phyloP scores from a whole-genome alignment of 2,113 vertebrate genomes.

The Pseudopipra pipra region DNA sequence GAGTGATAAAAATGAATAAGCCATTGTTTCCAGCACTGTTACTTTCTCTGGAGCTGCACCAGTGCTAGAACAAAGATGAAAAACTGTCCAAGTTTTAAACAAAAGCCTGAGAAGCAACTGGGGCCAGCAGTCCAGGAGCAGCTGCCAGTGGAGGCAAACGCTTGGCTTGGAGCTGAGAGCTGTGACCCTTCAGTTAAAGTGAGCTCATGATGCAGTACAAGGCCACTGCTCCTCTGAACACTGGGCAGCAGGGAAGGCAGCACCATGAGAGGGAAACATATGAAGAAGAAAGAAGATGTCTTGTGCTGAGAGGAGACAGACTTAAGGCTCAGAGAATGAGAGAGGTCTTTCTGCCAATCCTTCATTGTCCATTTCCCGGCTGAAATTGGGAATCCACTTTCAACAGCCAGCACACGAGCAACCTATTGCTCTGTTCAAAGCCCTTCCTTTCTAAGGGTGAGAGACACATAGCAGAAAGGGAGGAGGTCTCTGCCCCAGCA shows the following conservation, averaged over 20 bases:
- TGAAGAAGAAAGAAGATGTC: background rate
- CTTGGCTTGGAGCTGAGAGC: background rate
- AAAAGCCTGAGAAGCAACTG: conserved; percentile 27
- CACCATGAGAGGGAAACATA: background rate
- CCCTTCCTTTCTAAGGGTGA: background rate
- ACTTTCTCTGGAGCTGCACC: conserved; percentile 37
- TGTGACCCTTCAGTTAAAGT: conserved; percentile 6
- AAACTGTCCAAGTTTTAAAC: conserved; percentile 52
- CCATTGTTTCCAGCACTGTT: background rate
- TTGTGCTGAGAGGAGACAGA: background rate
- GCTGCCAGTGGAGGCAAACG: conserved; percentile 18
- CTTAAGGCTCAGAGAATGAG: background rate
- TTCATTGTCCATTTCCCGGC: background rate
- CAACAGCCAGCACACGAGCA: background rate
- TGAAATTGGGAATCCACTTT: background rate
- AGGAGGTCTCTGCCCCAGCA: background rate
- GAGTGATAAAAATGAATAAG: conserved; percentile 19
- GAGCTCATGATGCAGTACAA: accelerated
- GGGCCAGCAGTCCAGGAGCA: background rate
- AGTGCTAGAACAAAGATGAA: conserved; percentile 31
- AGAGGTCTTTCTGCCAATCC: background rate
- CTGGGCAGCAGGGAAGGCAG: background rate
- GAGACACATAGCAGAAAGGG: background rate
- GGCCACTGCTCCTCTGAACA: background rate
- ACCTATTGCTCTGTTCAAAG: background rate